phyloP scores from a whole-genome alignment of 2,888 invertebrate species.

The Abrostola tripartita region DNA sequence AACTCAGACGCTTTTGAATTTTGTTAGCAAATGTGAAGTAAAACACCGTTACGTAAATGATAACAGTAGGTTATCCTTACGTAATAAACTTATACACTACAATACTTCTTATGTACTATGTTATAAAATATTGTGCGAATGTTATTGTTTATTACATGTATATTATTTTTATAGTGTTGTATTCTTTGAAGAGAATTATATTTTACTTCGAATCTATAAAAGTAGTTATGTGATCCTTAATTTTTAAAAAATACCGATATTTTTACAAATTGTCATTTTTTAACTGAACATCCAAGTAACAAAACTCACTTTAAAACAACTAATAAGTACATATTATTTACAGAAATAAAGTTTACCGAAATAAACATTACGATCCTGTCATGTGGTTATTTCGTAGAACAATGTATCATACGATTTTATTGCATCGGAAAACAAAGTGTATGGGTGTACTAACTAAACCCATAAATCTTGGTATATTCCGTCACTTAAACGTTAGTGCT shows the following conservation, averaged over 20 bases:
- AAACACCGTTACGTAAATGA: constrained; percentile 9
- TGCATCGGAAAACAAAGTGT: constrained; percentile 27
- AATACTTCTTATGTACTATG: neutral
- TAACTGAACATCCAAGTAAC: too few species aligned
- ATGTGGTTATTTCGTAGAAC: neutral
- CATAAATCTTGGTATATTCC: constrained; percentile 27
- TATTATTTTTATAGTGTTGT: too few species aligned
- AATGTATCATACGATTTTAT: constrained; percentile 23
- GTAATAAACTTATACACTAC: neutral
- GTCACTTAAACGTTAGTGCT: constrained; percentile 18
- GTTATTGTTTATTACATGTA: neutral
- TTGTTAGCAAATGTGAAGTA: constrained; percentile 21
- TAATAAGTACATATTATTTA: neutral
- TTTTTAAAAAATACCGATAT: too few species aligned
- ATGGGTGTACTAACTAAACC: constrained; percentile 22
- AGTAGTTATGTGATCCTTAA: too few species aligned
- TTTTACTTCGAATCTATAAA: too few species aligned
- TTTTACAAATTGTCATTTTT: too few species aligned
- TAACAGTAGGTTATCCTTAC: neutral
- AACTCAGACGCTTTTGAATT: constrained; percentile 24
- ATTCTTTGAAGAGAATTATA: too few species aligned
- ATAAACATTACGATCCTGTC: constrained; percentile 8
- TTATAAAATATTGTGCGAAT: neutral
- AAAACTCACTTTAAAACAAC: too few species aligned
- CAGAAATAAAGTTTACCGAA: neutral